A percentile compares a stretch with the other conserved stretches of the same genome.
These are phyloP conservation scores for silkworm (Bombyx mori) DNA, from an alignment of 1,140 invertebrate species.

Conservation along the genomic window ASM3026992v2 NC_085112.1:11503501-11504000, in stretches of 20 bases:
- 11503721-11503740: conserved; percentile 49
- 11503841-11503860: conserved; percentile 52
- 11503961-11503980: conserved; percentile 33
- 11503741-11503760: conserved; percentile 54
- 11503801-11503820: conserved; percentile 34
- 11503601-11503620: conserved; percentile 31
- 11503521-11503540: conserved; percentile 21
- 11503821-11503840: conserved; percentile 56
- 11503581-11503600: conserved; percentile 44
- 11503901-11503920: conserved; percentile 42
- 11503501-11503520: conserved; percentile 24
- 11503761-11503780: conserved; percentile 63
- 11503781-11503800: conserved; percentile 39
- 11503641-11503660: conserved; percentile 64
- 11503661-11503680: conserved; percentile 52
- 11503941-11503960: conserved; percentile 8
- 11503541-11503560: conserved; percentile 32
- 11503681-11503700: conserved; percentile 57
- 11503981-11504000: conserved; percentile 28
- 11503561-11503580: conserved; percentile 27
- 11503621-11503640: conserved; percentile 61
- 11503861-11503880: conserved; percentile 40
- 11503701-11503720: conserved; percentile 59
- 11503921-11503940: conserved; percentile 25
- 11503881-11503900: conserved; percentile 41